A percentile compares a stretch with the other conserved stretches of the same genome.
These are phyloP conservation scores for Chaetodon trifascialis DNA, from an alignment of 2,113 vertebrate species.

Conservation along the genomic window DNA sequence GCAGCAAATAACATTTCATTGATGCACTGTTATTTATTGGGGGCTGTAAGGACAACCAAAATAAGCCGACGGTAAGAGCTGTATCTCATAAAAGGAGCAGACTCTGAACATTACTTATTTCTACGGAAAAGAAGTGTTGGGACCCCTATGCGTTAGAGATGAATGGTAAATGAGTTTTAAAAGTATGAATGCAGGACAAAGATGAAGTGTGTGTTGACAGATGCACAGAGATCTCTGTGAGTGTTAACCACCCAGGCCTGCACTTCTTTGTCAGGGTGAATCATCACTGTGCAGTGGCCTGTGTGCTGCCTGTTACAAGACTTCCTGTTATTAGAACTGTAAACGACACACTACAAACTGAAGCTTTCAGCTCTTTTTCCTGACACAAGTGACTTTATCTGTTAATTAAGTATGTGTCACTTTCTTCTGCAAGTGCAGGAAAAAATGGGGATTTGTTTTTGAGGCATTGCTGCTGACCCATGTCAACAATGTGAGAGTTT, in stretches of 20 bases:
- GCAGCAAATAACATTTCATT: background rate
- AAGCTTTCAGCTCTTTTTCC: background rate
- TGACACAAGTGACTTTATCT: background rate
- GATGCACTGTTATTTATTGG: background rate
- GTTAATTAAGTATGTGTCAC: background rate
- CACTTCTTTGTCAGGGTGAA: slow-evolving; percentile 9
- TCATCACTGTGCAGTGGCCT: background rate
- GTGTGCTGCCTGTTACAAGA: background rate
- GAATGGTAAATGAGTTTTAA: background rate
- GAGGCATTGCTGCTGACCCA: background rate
- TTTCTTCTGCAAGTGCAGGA: background rate
- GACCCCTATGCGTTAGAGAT: background rate
- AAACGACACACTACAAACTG: background rate
- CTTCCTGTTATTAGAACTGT: slow-evolving; percentile 28
- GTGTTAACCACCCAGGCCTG: background rate
- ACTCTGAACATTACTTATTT: background rate
- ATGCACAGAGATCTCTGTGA: background rate
- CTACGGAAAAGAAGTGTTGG: background rate
- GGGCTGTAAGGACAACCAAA: background rate
- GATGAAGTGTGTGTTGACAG: too few species aligned
- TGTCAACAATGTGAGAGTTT: background rate
- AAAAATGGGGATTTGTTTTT: background rate
- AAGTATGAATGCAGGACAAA: background rate
- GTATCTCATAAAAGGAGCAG: background rate
- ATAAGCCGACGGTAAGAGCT: background rate